Evolutionary conservation across 2,113 vertebrate genomes (phyloP).

Genomic region (Gopherus evgoodei): DNA sequence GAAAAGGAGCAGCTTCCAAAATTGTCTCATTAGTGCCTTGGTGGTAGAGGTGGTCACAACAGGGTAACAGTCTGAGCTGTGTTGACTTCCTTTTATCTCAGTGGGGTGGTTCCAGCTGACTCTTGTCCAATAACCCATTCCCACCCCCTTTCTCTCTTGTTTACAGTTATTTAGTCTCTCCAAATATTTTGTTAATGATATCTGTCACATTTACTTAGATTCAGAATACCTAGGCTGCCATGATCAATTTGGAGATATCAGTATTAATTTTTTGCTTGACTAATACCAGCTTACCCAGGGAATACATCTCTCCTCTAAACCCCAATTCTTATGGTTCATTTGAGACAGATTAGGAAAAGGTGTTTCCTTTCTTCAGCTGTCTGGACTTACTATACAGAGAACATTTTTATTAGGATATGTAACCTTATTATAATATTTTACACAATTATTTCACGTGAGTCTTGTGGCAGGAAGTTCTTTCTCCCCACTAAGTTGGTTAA

Average conservation of each 20-base stretch:
- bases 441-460: background rate
- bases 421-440: background rate
- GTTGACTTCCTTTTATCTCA: background rate
- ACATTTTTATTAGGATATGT: background rate
- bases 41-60: background rate
- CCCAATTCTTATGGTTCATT: background rate
- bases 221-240: background rate
- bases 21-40: background rate
- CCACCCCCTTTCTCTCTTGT: background rate
- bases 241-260: background rate
- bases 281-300: background rate
- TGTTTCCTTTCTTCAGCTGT: background rate
- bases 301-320: background rate
- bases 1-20: background rate
- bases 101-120: too few relatives aligned
- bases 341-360: background rate
- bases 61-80: background rate
- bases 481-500: background rate
- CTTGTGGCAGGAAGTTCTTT: background rate
- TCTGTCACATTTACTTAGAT: background rate
- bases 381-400: background rate
- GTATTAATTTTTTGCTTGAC: background rate
- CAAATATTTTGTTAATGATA: conserved; percentile 13
- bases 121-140: background rate
- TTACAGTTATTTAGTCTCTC: conserved; percentile 34